These are phyloP conservation scores for Champsocephalus gunnari DNA, from an alignment of 2,797 vertebrate genomes.

Conservation along the genomic window DNA sequence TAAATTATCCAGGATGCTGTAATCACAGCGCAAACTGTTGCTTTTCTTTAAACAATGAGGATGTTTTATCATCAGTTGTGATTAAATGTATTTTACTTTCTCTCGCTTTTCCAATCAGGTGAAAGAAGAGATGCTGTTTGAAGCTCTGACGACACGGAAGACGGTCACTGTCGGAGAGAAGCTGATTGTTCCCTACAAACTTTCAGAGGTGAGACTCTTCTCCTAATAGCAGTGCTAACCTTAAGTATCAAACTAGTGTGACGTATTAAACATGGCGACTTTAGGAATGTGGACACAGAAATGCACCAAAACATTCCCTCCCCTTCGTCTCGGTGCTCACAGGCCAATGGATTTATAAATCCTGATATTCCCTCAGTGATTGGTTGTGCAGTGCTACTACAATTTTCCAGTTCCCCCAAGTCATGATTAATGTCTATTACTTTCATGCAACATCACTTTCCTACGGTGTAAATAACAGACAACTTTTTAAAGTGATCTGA, in stretches of 20 bases:
- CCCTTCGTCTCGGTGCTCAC: background rate
- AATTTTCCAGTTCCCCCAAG: no score
- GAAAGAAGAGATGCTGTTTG: conserved; percentile 97
- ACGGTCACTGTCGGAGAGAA: conserved; percentile 97
- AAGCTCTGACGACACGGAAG: conserved; percentile 96
- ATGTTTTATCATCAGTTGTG: background rate
- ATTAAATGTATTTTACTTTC: background rate
- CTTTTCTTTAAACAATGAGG: background rate
- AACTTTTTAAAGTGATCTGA: background rate
- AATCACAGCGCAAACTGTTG: background rate
- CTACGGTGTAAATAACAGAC: background rate
- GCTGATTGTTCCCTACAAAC: conserved; percentile 95
- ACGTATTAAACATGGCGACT: background rate
- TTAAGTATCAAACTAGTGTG: background rate
- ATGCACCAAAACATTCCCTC: background rate
- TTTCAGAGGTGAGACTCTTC: conserved; percentile 89
- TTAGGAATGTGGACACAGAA: background rate
- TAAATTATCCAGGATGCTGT: background rate
- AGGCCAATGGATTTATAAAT: background rate
- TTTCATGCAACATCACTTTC: no score
- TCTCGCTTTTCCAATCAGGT: conserved; percentile 85
- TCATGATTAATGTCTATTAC: no score
- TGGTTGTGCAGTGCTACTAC: no score
- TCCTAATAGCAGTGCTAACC: background rate
- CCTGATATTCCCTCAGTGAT: no score